Conservation (phyloP, 2,113 vertebrate species). For the Puntigrus tetrazona region DNA sequence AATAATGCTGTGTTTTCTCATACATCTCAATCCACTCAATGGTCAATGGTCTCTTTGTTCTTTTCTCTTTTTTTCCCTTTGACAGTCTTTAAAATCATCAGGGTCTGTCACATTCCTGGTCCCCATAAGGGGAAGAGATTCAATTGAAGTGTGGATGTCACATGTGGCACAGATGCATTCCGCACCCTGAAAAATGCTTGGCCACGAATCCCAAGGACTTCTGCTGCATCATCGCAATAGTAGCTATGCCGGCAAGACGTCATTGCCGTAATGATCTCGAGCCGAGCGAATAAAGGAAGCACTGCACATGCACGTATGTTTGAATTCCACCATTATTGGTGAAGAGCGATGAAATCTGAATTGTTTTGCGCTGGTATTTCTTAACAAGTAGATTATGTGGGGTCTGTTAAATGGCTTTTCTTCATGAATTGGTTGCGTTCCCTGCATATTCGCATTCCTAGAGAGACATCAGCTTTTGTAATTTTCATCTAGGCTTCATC, state of each 20-base stretch:
- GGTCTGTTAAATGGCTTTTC: background rate
- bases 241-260: constrained; percentile 53
- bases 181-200: constrained; percentile 41
- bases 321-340: background rate
- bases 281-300: background rate
- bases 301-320: background rate
- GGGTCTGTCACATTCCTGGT: constrained; percentile 68
- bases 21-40: constrained; percentile 74
- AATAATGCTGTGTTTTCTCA: constrained; percentile 74
- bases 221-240: constrained; percentile 37
- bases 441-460: background rate
- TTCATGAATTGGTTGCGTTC: background rate
- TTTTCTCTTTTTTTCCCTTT: constrained; percentile 51
- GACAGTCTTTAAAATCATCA: constrained; percentile 63
- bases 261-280: background rate
- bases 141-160: constrained; percentile 75
- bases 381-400: constrained; percentile 8
- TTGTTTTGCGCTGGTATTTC: constrained; percentile 6
- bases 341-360: background rate
- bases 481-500: constrained; percentile 12
- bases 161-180: constrained; percentile 55
- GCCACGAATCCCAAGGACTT: constrained; percentile 55
- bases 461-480: background rate
- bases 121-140: constrained; percentile 74
- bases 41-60: constrained; percentile 77